Evolutionary conservation across 1,140 invertebrate species (phyloP), one percentile per base, ranked within the genome.

Genomic region (Stenopsyche tienmushanensis): DNA sequence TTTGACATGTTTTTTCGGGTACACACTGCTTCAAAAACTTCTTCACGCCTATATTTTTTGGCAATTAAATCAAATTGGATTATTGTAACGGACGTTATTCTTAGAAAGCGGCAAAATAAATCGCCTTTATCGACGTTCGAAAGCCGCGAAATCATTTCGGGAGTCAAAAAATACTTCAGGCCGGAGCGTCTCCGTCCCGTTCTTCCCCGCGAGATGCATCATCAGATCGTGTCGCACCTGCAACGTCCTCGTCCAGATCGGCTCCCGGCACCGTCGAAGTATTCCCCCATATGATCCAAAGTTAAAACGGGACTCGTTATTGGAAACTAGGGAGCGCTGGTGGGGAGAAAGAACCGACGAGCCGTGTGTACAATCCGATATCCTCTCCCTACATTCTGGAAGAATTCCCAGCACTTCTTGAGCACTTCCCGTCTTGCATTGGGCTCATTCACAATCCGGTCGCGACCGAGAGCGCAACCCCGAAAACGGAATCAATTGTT

Each of bases 281-380:
- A n/a, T n/a, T 54, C 5, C 23, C 52, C 24, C 52, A 21, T 25
- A 10, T 18, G 20, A 54, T 54, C 52, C 52, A 54, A 25, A 54
- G 24, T 25, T 54, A 54, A 54, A 54, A 54, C 52, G 52, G 52
- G 17, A 20, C 23, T 15, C 17, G 17, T 8, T 24, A n/a, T 2
- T 54, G 52, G 52, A 25, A 24, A 18, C n/a, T 50, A 21, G 47
- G 7, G 34, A 7, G 34, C 7, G 47, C 15, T 8, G 10, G 47
- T 49, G 54, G 49, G 45, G 54, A 49, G 55, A 52, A 62, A 47
- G 49, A 45, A 18, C 10, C 23, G 53, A 49, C n/a, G 68, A 62
- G 62, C 68, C 64, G 68, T 66, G 64, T 69, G 63, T 66, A 69
- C 67, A 17, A 39, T 50, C 39, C n/a, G n/a, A n/a, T n/a, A n/a